Percentiles rank a stretch among this genome's conserved stretches.
These are phyloP conservation scores for Portevinia maculata DNA, from an alignment of 2,888 invertebrate species.

Conservation along the genomic window DNA sequence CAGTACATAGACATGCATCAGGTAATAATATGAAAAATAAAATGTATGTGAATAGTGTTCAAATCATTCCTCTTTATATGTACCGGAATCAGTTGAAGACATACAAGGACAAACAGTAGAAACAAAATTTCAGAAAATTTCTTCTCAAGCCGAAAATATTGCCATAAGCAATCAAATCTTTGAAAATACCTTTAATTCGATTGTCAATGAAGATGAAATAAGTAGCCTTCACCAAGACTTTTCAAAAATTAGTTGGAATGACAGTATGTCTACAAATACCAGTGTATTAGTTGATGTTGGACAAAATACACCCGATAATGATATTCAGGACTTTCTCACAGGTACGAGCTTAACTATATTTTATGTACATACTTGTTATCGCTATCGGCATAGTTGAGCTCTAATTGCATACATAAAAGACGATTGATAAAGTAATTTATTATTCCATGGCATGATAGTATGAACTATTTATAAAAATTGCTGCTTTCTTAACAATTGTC, in stretches of 20 bases:
- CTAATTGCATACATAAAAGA: constrained; percentile 79
- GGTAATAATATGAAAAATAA: constrained; percentile 32
- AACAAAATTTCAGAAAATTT: constrained; percentile 81
- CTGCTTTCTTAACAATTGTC: constrained; percentile 34
- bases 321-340: constrained; percentile 82
- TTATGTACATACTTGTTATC: not conserved
- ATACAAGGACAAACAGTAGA: constrained; percentile 78
- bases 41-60: not conserved
- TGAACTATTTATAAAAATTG: constrained; percentile 28
- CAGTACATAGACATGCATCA: not conserved
- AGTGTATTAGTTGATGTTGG: constrained; percentile 81
- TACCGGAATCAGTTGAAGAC: not conserved
- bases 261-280: constrained; percentile 81
- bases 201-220: constrained; percentile 81
- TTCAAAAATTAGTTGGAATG: constrained; percentile 83
- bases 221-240: constrained; percentile 82
- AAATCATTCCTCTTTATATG: constrained; percentile 11
- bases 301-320: constrained; percentile 82
- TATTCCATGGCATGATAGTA: constrained; percentile 63
- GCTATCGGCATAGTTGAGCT: constrained; percentile 79
- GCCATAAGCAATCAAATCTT: constrained; percentile 78
- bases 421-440: constrained; percentile 10
- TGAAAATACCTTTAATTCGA: constrained; percentile 80
- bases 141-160: constrained; percentile 79
- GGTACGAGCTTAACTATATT: constrained; percentile 76